Base-by-base conservation (phyloP, 2,113 vertebrate species). In the Eira barbara region DNA sequence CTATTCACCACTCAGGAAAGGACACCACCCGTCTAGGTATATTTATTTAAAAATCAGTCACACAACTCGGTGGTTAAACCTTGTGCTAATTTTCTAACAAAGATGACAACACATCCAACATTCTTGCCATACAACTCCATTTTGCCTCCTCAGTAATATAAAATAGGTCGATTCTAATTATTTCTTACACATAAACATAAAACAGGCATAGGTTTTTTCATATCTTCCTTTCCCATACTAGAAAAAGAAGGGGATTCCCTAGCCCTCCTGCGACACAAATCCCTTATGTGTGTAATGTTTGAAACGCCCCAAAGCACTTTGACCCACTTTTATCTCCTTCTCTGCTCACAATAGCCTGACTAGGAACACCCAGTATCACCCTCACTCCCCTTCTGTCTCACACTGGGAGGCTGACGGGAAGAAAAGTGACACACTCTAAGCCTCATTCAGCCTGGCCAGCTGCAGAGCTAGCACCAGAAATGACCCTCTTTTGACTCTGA, bases 21-120 rank as follows among this genome's bases (percentile, higher is more conserved):
- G 90, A n/a, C 82, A 86, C 85, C 94, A 42, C 80, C 95, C 90
- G 49, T 29, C 82, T 73, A 79, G 71, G 55, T 85, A 36, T 89
- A 88, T 95, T 97, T 97, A 91, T 91, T 94, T 97, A 96, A 96
- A 94, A 85, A 12, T 45, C 95, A 76, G 87, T 92, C 95, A 45
- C 49, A 39, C 92, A 69, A 69, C 86, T 49, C 20, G 88, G 17
- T 55, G 71, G 57, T 84, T 94, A 97, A 98, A 34, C 57, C 45
- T 81, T 85, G 63, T 34, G 73, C 94, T 97, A 81, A 97, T 97
- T 97, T 95, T 96, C 82, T 95, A 92, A 83, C 82, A 91, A 80
- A n/a, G 63, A 63, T 42, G 83, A 69, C 74, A n/a, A 86, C 89
- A 49, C 20, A 61, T 17, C 27, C 63, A 42, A 15, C 39, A 4